Evolutionary conservation across 2,797 vertebrate species (phyloP).

Genomic region (Cyclura pinguis): DNA sequence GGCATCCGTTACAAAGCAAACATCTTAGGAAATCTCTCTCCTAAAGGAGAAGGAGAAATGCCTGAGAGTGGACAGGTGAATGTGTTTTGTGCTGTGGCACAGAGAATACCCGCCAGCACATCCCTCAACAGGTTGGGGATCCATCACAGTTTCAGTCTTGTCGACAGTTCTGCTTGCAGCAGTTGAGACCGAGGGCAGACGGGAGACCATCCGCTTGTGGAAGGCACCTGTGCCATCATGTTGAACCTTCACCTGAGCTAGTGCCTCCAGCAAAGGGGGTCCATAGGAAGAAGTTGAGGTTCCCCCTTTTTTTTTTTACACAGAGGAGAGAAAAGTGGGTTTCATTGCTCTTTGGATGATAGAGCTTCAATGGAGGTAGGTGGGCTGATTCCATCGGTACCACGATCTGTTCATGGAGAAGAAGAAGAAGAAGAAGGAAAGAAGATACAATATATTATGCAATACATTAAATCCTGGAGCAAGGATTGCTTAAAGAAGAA

Average conservation of each 20-base stretch:
- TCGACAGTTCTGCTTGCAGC: background rate
- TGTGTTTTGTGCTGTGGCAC: background rate
- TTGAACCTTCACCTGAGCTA: constrained; percentile 45
- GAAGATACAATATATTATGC: background rate
- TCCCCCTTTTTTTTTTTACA: constrained; percentile 19
- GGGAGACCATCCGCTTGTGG: background rate
- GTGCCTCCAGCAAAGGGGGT: constrained; percentile 57
- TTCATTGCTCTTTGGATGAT: background rate
- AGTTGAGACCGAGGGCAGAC: background rate
- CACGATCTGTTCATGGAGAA: constrained; percentile 85
- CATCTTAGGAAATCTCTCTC: constrained; percentile 14
- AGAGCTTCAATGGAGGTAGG: constrained; percentile 90
- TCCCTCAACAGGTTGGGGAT: constrained; percentile 39
- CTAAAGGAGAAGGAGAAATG: constrained; percentile 58
- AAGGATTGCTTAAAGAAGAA: background rate
- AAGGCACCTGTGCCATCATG: constrained; percentile 42
- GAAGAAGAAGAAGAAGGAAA: constrained; percentile 16
- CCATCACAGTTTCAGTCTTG: constrained; percentile 65
- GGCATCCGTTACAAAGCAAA: constrained; percentile 19
- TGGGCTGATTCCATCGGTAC: constrained; percentile 92
- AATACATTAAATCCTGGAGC: background rate
- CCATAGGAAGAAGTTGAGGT: constrained; percentile 52
- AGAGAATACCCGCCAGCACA: rapidly evolving
- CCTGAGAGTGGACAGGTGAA: constrained; percentile 42
- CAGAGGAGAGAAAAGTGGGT: constrained; percentile 17